Evolutionary conservation across 2,888 invertebrate species (phyloP).

Genomic region (Neoitamus cyanurus): DNA sequence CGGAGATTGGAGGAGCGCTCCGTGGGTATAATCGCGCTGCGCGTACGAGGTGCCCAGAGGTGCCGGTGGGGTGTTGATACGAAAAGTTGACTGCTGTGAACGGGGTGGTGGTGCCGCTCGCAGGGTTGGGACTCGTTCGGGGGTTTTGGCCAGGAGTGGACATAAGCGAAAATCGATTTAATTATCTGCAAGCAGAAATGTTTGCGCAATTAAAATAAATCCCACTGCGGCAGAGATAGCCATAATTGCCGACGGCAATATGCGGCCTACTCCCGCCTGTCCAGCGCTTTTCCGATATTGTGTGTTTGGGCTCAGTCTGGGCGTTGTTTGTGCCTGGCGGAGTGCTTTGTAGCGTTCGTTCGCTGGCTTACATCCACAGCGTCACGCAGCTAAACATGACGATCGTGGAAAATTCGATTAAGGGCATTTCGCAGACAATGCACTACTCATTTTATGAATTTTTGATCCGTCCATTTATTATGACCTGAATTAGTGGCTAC

Average conservation of each 20-base stretch:
- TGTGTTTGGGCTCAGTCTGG: not conserved
- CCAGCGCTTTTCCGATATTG: not conserved
- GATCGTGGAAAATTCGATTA: not conserved
- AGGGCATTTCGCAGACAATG: too few species aligned
- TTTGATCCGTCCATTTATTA: too few species aligned
- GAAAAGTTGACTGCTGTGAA: not conserved
- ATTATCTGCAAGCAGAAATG: not conserved
- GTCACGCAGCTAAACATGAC: not conserved
- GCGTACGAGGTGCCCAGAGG: not conserved
- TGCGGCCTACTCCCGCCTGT: not conserved
- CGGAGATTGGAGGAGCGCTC: slow-evolving; percentile 32
- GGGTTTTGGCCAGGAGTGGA: not conserved
- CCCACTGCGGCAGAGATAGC: not conserved
- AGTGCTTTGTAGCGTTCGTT: not conserved
- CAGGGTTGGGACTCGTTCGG: too few species aligned
- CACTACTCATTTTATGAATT: too few species aligned
- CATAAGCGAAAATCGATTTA: slow-evolving; percentile 10
- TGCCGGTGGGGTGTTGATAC: slow-evolving; percentile 18
- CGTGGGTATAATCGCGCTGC: slow-evolving; percentile 22
- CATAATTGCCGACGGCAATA: not conserved
- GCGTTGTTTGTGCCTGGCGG: not conserved
- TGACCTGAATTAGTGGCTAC: too few species aligned
- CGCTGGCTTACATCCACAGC: not conserved
- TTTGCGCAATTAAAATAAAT: not conserved
- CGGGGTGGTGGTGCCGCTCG: not conserved